Evolutionary conservation across 2,888 invertebrate genomes (phyloP), one percentile per base, ranked within the genome.

Genomic region (Anoplius nigerrimus): DNA sequence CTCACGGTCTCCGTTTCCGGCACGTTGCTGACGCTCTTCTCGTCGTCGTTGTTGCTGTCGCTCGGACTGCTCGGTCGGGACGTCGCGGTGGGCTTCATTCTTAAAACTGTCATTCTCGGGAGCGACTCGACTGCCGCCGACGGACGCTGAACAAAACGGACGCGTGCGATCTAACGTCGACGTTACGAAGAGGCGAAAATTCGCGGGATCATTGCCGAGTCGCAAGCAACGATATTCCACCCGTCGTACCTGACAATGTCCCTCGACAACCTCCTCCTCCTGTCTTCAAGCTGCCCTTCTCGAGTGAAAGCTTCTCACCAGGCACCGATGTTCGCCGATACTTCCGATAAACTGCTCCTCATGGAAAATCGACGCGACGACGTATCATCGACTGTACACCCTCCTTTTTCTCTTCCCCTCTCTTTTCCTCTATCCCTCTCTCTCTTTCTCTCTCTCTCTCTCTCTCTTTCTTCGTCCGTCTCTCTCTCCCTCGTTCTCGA

Each of bases 41-140:
- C 62, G 74, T 71, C 73, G 20, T 79, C 73, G 45, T 78, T 76
- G 34, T 72, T 67, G 34, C 11, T n/a, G n/a, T n/a, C n/a, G 62
- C 80, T 82, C 58, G 88, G 86, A 65, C 86, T 86, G 66, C 84
- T 82, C 58, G 86, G 83, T 60, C 86, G 84, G 72, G 88, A 85
- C 69, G 84, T 83, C 70, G 88, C 87, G 66, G 86, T 84, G 20
- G 84, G 85, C 88, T 87, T 87, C 79, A 34, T 34, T 34, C 87
- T 88, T 72, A 87, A 74, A 70, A 88, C 87, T 77, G 88, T 88
- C 88, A 88, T 88, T 82, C 79, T 84, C 75, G 63, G 11, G 21
- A 2, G 6, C n/a, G 42, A 42, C 13, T 42, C 42, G 42, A 8
- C 42, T 42, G 42, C n/a, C n/a, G n/a, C n/a, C n/a, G n/a, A n/a